Conservation (phyloP, 1,140 invertebrate genomes). For the Aradophagus sp. region DNA sequence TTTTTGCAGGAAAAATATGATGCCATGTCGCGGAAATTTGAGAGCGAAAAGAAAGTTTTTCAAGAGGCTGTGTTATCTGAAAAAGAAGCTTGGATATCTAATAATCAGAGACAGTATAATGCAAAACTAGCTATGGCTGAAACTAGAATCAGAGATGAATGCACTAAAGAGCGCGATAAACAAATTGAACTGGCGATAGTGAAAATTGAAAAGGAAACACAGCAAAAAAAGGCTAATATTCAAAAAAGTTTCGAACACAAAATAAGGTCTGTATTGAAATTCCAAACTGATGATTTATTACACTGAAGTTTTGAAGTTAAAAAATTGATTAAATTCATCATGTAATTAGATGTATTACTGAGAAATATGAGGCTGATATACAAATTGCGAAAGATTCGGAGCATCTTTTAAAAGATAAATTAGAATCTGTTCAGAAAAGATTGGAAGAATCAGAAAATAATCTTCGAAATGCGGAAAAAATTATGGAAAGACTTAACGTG, state of each 20-base stretch:
- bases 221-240: slow-evolving; percentile 71
- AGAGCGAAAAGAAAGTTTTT: slow-evolving; percentile 76
- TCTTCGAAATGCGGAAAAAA: slow-evolving; percentile 72
- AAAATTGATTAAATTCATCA: too few relatives aligned
- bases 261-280: slow-evolving; percentile 71
- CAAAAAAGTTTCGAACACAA: slow-evolving; percentile 78
- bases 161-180: slow-evolving; percentile 78
- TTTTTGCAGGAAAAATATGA: slow-evolving; percentile 64
- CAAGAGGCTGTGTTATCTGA: slow-evolving; percentile 76
- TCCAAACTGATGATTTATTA: too few relatives aligned
- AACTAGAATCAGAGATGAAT: slow-evolving; percentile 77
- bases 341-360: slow-evolving; percentile 79
- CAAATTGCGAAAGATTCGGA: slow-evolving; percentile 77
- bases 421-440: slow-evolving; percentile 77
- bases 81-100: slow-evolving; percentile 75
- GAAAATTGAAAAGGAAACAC: slow-evolving; percentile 78
- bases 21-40: slow-evolving; percentile 67
- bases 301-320: too few relatives aligned
- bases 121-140: slow-evolving; percentile 77
- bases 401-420: slow-evolving; percentile 74
- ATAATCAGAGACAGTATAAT: slow-evolving; percentile 77
- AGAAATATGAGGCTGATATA: slow-evolving; percentile 83
- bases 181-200: slow-evolving; percentile 81
- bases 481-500: slow-evolving; percentile 51
- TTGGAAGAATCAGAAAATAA: slow-evolving; percentile 74